phyloP scores from a whole-genome alignment of 1,140 invertebrate species.

The Drosophila navojoa region DNA sequence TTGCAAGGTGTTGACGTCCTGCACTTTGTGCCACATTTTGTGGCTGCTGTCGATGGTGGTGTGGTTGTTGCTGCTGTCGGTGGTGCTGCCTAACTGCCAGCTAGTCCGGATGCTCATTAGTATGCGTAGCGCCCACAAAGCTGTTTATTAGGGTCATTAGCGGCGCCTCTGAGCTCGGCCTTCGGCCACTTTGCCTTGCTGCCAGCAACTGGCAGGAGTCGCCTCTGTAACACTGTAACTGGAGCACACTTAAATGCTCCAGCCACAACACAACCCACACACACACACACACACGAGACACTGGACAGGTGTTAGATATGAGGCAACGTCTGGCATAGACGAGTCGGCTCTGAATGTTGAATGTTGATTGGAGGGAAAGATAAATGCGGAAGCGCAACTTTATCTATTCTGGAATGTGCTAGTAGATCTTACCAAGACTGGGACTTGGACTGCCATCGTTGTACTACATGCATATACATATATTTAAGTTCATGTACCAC shows the following conservation, averaged over 20 bases:
- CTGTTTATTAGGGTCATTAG: slow-evolving; percentile 81
- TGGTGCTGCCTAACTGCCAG: slow-evolving; percentile 9
- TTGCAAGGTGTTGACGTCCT: slow-evolving; percentile 73
- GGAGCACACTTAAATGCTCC: slow-evolving; percentile 15
- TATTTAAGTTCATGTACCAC: too few species aligned
- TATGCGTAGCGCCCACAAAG: slow-evolving; percentile 75
- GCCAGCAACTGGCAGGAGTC: slow-evolving; percentile 1
- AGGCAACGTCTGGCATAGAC: not conserved
- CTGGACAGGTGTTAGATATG: slow-evolving; percentile 22
- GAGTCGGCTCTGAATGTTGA: not conserved
- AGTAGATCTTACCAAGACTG: too few species aligned
- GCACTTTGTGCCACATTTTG: slow-evolving; percentile 55
- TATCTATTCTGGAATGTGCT: not conserved
- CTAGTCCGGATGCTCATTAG: slow-evolving; percentile 66
- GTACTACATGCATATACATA: too few species aligned
- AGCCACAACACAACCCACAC: slow-evolving; percentile 18
- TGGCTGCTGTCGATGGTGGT: slow-evolving; percentile 42
- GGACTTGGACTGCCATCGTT: too few species aligned
- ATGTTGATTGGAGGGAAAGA: not conserved
- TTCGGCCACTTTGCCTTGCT: slow-evolving; percentile 13
- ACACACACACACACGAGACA: not conserved
- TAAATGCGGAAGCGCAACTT: not conserved
- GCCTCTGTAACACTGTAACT: slow-evolving; percentile 17
- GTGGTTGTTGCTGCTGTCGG: not conserved
- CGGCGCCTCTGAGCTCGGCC: slow-evolving; percentile 61